Evolutionary conservation across 2,888 invertebrate genomes (phyloP).

Genomic region (Nomada lathburiana): DNA sequence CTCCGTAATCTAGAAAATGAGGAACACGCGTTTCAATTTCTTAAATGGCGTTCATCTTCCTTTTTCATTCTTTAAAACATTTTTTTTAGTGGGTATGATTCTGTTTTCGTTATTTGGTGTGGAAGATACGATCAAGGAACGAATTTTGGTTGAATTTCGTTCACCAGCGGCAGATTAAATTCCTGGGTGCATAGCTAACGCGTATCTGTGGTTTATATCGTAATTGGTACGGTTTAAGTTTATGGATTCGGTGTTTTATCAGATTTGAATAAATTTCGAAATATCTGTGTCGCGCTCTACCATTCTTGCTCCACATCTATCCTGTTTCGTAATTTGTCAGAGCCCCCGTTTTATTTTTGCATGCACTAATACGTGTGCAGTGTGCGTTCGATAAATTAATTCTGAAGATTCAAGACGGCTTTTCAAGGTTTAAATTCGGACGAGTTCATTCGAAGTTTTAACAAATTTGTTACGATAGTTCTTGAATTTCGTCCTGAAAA

Average conservation of each 20-base stretch:
- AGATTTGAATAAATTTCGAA: conserved; percentile 43
- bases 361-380: no score
- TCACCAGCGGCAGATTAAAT: conserved; percentile 32
- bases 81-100: not conserved
- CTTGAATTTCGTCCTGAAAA: no score
- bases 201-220: conserved; percentile 20
- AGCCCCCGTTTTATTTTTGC: not conserved
- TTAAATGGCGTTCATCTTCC: not conserved
- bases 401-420: not conserved
- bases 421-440: no score
- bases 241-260: conserved; percentile 35
- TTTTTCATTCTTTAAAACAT: not conserved
- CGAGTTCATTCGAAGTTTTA: no score
- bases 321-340: conserved; percentile 28
- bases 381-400: not conserved
- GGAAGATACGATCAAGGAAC: not conserved
- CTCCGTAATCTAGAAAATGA: no score
- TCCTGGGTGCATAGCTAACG: conserved; percentile 17
- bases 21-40: no score
- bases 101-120: not conserved
- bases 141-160: conserved; percentile 8
- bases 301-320: not conserved
- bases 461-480: no score
- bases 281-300: not conserved
- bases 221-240: conserved; percentile 31